Evolutionary conservation across 2,797 vertebrate species (phyloP).

Genomic region (Setipinna tenuifilis): DNA sequence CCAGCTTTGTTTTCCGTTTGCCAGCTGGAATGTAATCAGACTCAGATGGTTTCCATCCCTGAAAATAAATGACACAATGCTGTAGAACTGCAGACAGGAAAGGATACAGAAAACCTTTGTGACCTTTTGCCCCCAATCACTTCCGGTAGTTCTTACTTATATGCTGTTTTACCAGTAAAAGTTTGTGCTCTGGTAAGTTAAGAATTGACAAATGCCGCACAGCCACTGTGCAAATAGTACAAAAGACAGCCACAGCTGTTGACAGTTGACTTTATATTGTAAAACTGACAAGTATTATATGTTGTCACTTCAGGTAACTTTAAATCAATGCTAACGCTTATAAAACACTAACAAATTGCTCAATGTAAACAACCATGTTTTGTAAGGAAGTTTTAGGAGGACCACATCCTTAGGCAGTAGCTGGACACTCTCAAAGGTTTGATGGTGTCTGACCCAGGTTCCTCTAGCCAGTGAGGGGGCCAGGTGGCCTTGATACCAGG

Average conservation of each 20-base stretch:
- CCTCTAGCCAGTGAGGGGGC: slow-evolving; percentile 70
- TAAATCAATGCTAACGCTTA: no score
- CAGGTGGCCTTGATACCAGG: slow-evolving; percentile 71
- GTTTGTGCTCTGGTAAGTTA: no score
- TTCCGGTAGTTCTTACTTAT: no score
- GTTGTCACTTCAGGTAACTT: background rate
- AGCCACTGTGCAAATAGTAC: no score
- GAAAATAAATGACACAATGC: background rate
- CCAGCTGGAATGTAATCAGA: slow-evolving; percentile 10
- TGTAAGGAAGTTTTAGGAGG: background rate
- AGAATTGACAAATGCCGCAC: no score
- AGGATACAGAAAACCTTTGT: no score
- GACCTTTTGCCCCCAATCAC: no score
- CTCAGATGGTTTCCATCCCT: background rate
- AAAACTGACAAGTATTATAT: background rate
- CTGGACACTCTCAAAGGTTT: slow-evolving; percentile 18
- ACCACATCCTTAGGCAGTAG: background rate
- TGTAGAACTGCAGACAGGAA: no score
- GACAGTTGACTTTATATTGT: background rate
- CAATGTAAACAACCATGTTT: background rate
- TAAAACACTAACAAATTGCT: background rate
- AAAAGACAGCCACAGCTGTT: no score
- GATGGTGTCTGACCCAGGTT: slow-evolving; percentile 41
- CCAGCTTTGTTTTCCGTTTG: background rate
- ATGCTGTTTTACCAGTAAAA: no score